Evolutionary conservation across 2,888 invertebrate species (phyloP).

Genomic region (Macrophya alboannulata): DNA sequence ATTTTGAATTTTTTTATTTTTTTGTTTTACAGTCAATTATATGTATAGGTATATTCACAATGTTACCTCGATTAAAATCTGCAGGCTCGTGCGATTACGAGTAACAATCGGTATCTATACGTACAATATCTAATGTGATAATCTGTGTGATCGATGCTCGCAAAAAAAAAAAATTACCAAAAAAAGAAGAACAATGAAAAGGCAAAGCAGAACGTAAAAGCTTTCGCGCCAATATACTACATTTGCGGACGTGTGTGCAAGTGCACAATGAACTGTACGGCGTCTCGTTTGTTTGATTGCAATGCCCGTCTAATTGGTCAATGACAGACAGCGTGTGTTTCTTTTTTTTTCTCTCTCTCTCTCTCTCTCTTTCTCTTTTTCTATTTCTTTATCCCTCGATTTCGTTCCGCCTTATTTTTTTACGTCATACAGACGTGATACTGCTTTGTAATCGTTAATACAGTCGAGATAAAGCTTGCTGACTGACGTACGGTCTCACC

Average conservation of each 20-base stretch:
- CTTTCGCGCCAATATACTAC: not conserved
- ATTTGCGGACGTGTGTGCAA: not conserved
- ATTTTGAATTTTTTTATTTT: not conserved
- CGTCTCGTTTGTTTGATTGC: not conserved
- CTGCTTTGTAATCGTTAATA: conserved; percentile 33
- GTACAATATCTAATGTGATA: not conserved
- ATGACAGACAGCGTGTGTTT: conserved; percentile 6
- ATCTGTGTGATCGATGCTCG: not conserved
- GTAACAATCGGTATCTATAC: not conserved
- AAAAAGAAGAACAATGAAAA: not conserved
- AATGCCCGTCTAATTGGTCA: conserved; percentile 23
- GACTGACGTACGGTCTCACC: conserved; percentile 38
- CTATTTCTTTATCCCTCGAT: not conserved
- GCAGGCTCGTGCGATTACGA: not conserved
- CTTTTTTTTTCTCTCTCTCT: not conserved
- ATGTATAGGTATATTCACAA: not conserved
- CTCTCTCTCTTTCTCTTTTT: not conserved
- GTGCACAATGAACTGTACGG: not conserved
- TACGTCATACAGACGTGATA: not conserved
- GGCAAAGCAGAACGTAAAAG: too few relatives aligned
- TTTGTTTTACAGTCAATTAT: not conserved
- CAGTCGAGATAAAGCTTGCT: conserved; percentile 1
- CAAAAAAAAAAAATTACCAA: not conserved
- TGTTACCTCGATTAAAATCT: not conserved
- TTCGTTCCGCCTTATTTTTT: conserved; percentile 28